Evolutionary conservation across 2,888 invertebrate species (phyloP), one percentile per base, ranked within the genome.

Genomic region (Fissipunctia ypsillon): DNA sequence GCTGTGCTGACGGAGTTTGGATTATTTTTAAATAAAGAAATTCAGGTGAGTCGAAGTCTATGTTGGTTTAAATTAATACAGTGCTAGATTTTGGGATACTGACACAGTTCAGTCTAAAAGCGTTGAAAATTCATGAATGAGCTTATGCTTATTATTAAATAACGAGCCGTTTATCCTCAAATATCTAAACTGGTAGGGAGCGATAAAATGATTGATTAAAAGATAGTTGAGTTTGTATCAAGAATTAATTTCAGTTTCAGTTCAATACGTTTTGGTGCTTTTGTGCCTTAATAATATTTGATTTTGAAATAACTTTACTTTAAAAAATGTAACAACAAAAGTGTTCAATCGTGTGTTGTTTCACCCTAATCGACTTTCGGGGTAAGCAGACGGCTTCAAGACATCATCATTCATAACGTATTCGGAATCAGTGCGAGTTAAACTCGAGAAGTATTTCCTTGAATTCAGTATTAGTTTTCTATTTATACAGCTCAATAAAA

Each of bases 1-100:
- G 86, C 88, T 88, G 88, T 86, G 88, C 71, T 65, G 76, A 59
- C 70, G 64, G 65, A 69, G 73, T 76, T 86, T 88, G 82, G 82
- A 87, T 88, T 88, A 70, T 73, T 79, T 81, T 75, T 70, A 60
- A 31, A 12, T 9, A 57, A 73, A 64, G 52, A 76, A 41, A 64
- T 65, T 73, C 73, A 79, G 88, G 88, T 88, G 70, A 88, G 88
- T 88, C 5, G 1, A n/a, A 16, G 22, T 22, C 6, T 31, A 22
- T 45, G 6, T 35, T 35, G 1, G 5, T 48, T 41, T 50, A n/a
- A 25, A 45, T 35, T 7, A 41, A n/a, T 19, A 25, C 0, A 14
- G 16, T 60, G 41, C 10, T 54, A 22, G 1, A 25, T 14, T 52
- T 52, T 22, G 0, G 31, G 16, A 52, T 19, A 45, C 6, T 35